These are phyloP conservation scores for Sitophilus oryzae DNA, from an alignment of 1,140 invertebrate species.

Conservation along the genomic window DNA sequence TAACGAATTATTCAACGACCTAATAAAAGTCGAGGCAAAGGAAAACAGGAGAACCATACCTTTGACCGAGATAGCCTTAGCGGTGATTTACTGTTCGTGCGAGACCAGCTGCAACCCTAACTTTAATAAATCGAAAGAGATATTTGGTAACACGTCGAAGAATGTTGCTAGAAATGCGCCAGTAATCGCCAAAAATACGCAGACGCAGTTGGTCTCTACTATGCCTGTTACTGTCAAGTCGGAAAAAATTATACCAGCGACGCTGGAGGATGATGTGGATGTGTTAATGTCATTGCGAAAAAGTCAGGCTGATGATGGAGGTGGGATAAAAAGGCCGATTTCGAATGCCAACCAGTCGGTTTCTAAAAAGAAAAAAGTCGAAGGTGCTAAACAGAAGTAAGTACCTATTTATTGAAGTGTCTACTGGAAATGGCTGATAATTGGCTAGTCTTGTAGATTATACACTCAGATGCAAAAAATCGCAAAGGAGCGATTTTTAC, in stretches of 20 bases:
- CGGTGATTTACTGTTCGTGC: slow-evolving; percentile 46
- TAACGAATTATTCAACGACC: slow-evolving; percentile 13
- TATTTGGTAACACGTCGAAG: slow-evolving; percentile 15
- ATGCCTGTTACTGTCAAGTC: not conserved
- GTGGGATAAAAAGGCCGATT: not conserved
- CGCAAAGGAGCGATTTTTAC: too few relatives aligned
- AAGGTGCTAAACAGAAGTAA: not conserved
- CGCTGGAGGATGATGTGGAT: not conserved
- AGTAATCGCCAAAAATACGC: slow-evolving; percentile 9
- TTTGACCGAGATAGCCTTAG: slow-evolving; percentile 48
- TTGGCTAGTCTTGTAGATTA: too few relatives aligned
- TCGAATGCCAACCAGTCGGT: not conserved
- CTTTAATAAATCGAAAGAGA: slow-evolving; percentile 23
- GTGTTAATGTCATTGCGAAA: not conserved
- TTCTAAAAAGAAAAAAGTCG: not conserved
- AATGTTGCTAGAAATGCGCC: not conserved
- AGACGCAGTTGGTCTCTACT: not conserved
- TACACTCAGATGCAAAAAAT: too few relatives aligned
- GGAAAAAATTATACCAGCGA: slow-evolving; percentile 4
- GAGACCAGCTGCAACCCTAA: slow-evolving; percentile 48
- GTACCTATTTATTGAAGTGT: too few relatives aligned
- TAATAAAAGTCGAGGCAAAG: slow-evolving; percentile 25
- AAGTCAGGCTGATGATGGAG: not conserved
- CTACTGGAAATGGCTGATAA: too few relatives aligned
- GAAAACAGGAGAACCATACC: slow-evolving; percentile 42